Percentiles rank a stretch among this genome's conserved stretches.
These are phyloP conservation scores for Drosophila lowei DNA, from an alignment of 1,140 invertebrate genomes.

Conservation along the genomic window DNA sequence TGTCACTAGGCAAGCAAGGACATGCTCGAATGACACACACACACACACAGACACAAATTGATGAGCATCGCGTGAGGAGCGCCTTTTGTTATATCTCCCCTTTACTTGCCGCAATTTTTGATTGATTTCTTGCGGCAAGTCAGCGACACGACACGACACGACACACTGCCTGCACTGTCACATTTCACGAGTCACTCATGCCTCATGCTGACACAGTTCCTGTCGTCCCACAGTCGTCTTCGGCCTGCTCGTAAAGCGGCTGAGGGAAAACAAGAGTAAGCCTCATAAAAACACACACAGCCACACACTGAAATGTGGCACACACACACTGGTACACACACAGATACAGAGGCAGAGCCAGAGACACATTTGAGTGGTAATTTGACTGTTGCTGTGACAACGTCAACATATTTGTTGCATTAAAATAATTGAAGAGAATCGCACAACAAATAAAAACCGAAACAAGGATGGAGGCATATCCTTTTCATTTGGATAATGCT, in stretches of 20 bases:
- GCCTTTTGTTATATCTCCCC: slow-evolving; percentile 63
- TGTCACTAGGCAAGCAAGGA: slow-evolving; percentile 52
- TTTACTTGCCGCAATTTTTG: slow-evolving; percentile 69
- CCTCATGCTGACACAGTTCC: slow-evolving; percentile 56
- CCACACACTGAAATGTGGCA: slow-evolving; percentile 26
- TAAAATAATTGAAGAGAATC: slow-evolving; percentile 78
- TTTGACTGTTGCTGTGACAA: slow-evolving; percentile 34
- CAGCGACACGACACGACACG: slow-evolving; percentile 56
- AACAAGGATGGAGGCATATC: too few species aligned
- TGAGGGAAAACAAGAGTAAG: slow-evolving; percentile 52
- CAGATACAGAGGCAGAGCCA: background rate
- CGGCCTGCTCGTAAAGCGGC: slow-evolving; percentile 60
- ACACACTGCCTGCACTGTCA: slow-evolving; percentile 34
- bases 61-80: slow-evolving; percentile 74
- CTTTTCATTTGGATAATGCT: too few species aligned
- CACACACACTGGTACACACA: background rate
- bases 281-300: slow-evolving; percentile 60
- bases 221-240: background rate
- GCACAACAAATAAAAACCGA: slow-evolving; percentile 61
- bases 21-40: slow-evolving; percentile 56
- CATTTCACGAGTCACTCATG: slow-evolving; percentile 35
- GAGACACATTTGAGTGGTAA: slow-evolving; percentile 48
- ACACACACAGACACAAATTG: slow-evolving; percentile 41
- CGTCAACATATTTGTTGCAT: slow-evolving; percentile 78
- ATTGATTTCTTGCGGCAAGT: slow-evolving; percentile 79